Evolutionary conservation across 2,797 vertebrate species (phyloP), one percentile per base, ranked within the genome.

Genomic region (Acipenser ruthenus): DNA sequence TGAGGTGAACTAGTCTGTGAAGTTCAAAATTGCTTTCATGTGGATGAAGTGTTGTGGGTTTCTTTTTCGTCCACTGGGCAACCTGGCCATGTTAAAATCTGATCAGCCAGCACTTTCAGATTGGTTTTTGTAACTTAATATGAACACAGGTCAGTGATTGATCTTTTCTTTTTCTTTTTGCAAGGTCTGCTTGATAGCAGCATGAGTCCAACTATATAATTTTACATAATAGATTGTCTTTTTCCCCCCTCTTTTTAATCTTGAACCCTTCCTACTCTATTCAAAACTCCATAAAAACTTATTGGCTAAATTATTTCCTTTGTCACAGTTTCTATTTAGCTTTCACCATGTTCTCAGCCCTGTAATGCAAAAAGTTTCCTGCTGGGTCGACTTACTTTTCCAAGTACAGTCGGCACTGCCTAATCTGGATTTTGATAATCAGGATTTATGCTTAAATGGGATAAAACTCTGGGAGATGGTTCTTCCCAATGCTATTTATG

Each of bases 171-270:
- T 64, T 37, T 37, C 37, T 37, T 65, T 68, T 66, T 68, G 66
- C 70, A 71, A 65, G 56, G 66, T 71, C 63, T 65, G 70, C 70
- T 65, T 62, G 4, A 62, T 62, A 58, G 11, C 55, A 58, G 58
- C 59, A 67, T 23, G 23, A 67, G 67, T 56, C 53, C 50, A 64
- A 52, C 52, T 15, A 50, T 58, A 53, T 53, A 63, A 47, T 60
- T 63, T 56, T 64, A 48, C 18, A 64, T 70, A 70, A 70, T 70
- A 70, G 69, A 70, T 67, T 67, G 60, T 64, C 65, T 66, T 15
- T 3, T 15, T 10, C 8, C 8, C n/a, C 23, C 12, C 50, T 7
- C 23, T 47, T 12, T 49, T 53, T 64, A 70, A 65, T 65, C 69
- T 70, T 64, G 65, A 67, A 67, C 60, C 64, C 23, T 62, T 51